Evolutionary conservation across 2,113 vertebrate species (phyloP).

Genomic region (Dinomys branickii): DNA sequence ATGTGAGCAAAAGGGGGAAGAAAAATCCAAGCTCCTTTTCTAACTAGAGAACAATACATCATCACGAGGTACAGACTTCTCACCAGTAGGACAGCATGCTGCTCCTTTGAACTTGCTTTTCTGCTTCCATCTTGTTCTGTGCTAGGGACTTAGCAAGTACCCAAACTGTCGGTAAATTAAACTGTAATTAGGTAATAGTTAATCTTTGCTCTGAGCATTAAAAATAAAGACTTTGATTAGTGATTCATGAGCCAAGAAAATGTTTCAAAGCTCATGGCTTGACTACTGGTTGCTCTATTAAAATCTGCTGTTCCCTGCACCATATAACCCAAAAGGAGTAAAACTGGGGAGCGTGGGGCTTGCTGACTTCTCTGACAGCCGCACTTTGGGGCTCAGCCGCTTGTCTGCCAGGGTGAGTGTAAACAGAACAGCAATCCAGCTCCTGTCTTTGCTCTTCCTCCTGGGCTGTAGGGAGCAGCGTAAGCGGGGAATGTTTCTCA

Average conservation of each 20-base stretch:
- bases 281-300: not conserved
- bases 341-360: not conserved
- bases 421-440: not conserved
- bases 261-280: not conserved
- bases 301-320: not conserved
- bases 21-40: not conserved
- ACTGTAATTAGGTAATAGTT: not conserved
- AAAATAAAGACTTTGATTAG: not conserved
- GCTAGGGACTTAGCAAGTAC: not conserved
- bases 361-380: not conserved
- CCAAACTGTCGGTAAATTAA: not conserved
- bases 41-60: not conserved
- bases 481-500: too few relatives aligned
- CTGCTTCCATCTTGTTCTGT: not conserved
- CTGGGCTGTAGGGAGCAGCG: not conserved
- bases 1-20: not conserved
- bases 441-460: not conserved
- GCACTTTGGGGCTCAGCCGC: not conserved
- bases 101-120: not conserved
- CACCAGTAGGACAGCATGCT: rapidly evolving
- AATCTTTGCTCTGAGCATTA: not conserved
- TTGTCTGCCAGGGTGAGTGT: not conserved
- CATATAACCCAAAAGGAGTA: not conserved
- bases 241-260: not conserved
- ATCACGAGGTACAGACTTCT: not conserved